These are phyloP conservation scores for Semnornis frantzii DNA, from an alignment of 2,113 vertebrate genomes.

Conservation along the genomic window DNA sequence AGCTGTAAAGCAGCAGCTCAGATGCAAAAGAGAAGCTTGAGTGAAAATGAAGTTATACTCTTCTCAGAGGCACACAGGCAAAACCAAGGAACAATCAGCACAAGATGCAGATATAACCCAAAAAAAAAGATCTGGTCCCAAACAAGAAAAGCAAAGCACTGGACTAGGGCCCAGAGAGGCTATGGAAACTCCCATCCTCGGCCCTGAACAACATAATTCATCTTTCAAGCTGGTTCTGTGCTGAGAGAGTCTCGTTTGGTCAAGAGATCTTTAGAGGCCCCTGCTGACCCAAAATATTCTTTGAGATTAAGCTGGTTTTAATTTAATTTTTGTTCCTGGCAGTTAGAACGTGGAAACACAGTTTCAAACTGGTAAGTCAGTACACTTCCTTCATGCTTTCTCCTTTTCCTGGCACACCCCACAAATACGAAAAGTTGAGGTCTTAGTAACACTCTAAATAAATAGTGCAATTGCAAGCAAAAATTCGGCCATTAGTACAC, in stretches of 20 bases:
- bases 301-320: background rate
- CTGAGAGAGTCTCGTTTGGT: background rate
- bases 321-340: background rate
- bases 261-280: background rate
- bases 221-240: background rate
- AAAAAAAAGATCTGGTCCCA: background rate
- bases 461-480: background rate
- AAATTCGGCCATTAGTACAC: background rate
- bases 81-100: background rate
- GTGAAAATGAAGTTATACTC: background rate
- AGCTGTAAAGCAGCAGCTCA: background rate
- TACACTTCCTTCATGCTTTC: background rate
- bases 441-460: background rate
- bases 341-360: background rate
- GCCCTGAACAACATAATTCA: background rate
- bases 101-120: background rate
- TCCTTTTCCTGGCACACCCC: background rate
- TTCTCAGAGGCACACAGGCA: background rate
- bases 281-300: background rate
- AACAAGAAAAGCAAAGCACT: fast-evolving
- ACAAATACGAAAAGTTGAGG: background rate
- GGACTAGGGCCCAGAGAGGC: background rate
- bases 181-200: background rate
- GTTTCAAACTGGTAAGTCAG: background rate
- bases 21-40: background rate